A percentile compares a stretch with the other conserved stretches of the same genome.
These are phyloP conservation scores for Drosophila kanapiae DNA, from an alignment of 1,140 invertebrate genomes.

Conservation along the genomic window DNA sequence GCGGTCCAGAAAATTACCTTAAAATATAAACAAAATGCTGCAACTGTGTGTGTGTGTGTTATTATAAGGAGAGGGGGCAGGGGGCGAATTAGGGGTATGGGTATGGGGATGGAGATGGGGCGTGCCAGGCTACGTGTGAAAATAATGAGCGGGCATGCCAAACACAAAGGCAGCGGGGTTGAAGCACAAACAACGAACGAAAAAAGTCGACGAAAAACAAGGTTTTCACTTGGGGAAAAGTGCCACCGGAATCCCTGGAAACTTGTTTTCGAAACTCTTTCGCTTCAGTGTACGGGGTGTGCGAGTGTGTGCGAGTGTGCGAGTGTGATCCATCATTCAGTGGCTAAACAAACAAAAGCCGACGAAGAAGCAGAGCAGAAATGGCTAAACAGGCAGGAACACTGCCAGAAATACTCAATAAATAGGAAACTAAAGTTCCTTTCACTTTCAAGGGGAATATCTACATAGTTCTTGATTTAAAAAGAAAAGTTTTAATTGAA, in stretches of 20 bases:
- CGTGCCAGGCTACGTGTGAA: conserved; percentile 76
- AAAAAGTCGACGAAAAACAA: conserved; percentile 13
- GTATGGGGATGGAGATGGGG: conserved; percentile 13
- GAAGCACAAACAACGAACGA: conserved; percentile 39
- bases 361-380: conserved; percentile 22
- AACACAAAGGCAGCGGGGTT: conserved; percentile 54
- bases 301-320: background rate
- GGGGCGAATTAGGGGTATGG: background rate
- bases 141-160: conserved; percentile 77
- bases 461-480: too few species aligned
- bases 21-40: conserved; percentile 66
- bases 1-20: conserved; percentile 74
- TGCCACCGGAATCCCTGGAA: conserved; percentile 66
- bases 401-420: conserved; percentile 1
- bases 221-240: conserved; percentile 47
- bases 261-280: conserved; percentile 59
- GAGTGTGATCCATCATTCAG: conserved; percentile 77
- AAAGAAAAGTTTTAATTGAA: too few species aligned
- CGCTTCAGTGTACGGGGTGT: conserved; percentile 7
- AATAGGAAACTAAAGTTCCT: too few species aligned
- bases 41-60: background rate
- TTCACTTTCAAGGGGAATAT: too few species aligned
- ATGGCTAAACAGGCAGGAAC: background rate
- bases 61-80: background rate
- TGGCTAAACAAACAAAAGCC: conserved; percentile 73